Base-by-base conservation (phyloP, 2,888 invertebrate species). In the Thecocarcelia acutangulata region DNA sequence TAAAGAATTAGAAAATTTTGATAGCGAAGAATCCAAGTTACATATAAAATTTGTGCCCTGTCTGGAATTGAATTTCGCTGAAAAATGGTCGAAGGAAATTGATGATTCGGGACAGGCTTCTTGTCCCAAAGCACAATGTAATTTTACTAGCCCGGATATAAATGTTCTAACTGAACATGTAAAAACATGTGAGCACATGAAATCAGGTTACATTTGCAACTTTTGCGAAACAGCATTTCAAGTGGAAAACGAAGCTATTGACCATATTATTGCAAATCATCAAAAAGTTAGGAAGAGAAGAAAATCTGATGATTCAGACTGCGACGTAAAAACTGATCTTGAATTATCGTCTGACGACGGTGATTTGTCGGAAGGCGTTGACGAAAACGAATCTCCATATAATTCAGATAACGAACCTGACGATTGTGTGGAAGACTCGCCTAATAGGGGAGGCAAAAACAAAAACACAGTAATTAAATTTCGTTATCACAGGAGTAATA, bases 101-200 rank as follows among this genome's bases (percentile, higher is more conserved):
- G 46, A 84, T 33, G 75, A 85, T 6, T 85, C 85, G 37, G 85
- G 87, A 2, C 79, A 81, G 21, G 85, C 87, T 1, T 85, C 85
- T 46, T 92, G 92, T 83, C 86, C 86, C 28, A 88, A 87, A 66
- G 83, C 84, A 64, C 68, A 83, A 9, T 92, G 92, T 74, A 83
- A 84, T 63, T 91, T 87, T 85, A 83, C 83, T 52, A 84, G 87
- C 19, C 73, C 84, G 0, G 84, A 86, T 40, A 15, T 89, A 1
- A 84, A 86, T 19, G 85, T 85, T 59, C 81, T 91, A 13, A 56
- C 85, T 6, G 76, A 85, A 21, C 91, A 91, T 83, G 68, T 89
- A 50, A 80, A 78, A 6, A 76, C 69, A 17, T 91, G 91, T 83
- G 61, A 83, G n/a, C 83, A 85, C 58, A 87, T 83, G 84, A 63